Conservation (phyloP, 2,797 vertebrate species). For the Arnoldichthys spilopterus region DNA sequence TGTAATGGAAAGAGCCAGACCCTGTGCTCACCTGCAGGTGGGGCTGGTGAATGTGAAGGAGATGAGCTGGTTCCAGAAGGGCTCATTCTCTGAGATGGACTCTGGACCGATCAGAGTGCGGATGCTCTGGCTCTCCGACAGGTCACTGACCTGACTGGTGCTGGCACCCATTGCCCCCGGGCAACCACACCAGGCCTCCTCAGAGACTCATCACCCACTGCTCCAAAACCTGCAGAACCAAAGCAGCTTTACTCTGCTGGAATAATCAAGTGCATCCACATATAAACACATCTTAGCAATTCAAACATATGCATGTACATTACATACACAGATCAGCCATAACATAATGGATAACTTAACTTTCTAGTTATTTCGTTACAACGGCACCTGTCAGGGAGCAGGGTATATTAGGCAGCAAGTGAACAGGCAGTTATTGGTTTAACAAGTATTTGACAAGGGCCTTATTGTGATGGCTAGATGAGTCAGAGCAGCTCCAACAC, state of each 20-base stretch:
- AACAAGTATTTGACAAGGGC: too few species aligned
- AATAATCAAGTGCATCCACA: too few species aligned
- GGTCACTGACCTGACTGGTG: slow-evolving; percentile 91
- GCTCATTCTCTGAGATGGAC: slow-evolving; percentile 92
- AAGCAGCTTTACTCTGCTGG: neutral
- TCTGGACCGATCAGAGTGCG: slow-evolving; percentile 87
- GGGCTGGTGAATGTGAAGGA: slow-evolving; percentile 95
- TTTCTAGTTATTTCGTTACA: too few species aligned
- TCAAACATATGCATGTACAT: too few species aligned
- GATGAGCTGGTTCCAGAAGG: slow-evolving; percentile 98
- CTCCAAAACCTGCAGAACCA: slow-evolving; percentile 41
- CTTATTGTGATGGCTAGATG: too few species aligned
- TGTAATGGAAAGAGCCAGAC: neutral
- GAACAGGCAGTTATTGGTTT: too few species aligned
- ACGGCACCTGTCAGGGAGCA: too few species aligned
- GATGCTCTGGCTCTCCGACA: slow-evolving; percentile 90
- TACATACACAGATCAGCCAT: too few species aligned
- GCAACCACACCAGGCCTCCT: slow-evolving; percentile 44
- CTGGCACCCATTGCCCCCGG: slow-evolving; percentile 88
- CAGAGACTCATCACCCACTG: slow-evolving; percentile 74
- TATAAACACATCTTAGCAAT: too few species aligned
- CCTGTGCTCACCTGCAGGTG: slow-evolving; percentile 86
- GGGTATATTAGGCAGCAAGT: too few species aligned
- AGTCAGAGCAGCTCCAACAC: too few species aligned
- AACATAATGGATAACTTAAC: too few species aligned